phyloP scores from a whole-genome alignment of 2,888 invertebrate species.

The Pachycephus smyrnensis region DNA sequence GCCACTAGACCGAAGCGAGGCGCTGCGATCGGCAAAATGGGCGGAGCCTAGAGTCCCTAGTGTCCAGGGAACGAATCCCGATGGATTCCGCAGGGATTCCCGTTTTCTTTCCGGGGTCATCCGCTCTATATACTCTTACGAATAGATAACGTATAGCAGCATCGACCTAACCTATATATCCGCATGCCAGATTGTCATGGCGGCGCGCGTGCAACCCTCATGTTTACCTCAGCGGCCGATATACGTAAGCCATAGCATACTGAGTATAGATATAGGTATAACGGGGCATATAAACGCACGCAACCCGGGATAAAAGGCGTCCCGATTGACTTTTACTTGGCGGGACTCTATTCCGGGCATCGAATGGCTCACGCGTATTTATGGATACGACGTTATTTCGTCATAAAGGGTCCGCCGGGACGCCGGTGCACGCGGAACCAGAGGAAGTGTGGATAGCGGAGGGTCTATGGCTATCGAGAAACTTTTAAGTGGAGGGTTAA shows the following conservation, averaged over 20 bases:
- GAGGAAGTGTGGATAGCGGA: not conserved
- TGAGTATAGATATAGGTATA: not conserved
- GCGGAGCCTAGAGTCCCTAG: not conserved
- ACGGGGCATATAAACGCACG: not conserved
- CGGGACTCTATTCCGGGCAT: slow-evolving; percentile 44
- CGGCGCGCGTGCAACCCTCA: not conserved
- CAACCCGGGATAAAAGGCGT: not conserved
- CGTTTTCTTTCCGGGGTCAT: not conserved
- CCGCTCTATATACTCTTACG: not conserved
- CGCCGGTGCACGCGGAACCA: not conserved
- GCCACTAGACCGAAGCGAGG: slow-evolving; percentile 8
- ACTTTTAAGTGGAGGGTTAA: not conserved
- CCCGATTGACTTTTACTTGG: slow-evolving; percentile 21
- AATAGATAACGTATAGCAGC: not conserved
- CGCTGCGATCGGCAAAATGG: not conserved
- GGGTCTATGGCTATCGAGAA: not conserved
- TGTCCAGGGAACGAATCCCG: not conserved
- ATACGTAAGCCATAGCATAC: not conserved
- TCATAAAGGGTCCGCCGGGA: slow-evolving; percentile 52
- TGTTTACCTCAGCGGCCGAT: not conserved
- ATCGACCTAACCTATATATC: not conserved
- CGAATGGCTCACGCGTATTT: slow-evolving; percentile 54
- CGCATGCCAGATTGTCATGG: not conserved
- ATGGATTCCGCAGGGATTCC: too few relatives aligned
- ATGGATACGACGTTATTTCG: slow-evolving; percentile 54